phyloP scores from a whole-genome alignment of 2,888 invertebrate genomes.

The Aleiodes leptofemur region DNA sequence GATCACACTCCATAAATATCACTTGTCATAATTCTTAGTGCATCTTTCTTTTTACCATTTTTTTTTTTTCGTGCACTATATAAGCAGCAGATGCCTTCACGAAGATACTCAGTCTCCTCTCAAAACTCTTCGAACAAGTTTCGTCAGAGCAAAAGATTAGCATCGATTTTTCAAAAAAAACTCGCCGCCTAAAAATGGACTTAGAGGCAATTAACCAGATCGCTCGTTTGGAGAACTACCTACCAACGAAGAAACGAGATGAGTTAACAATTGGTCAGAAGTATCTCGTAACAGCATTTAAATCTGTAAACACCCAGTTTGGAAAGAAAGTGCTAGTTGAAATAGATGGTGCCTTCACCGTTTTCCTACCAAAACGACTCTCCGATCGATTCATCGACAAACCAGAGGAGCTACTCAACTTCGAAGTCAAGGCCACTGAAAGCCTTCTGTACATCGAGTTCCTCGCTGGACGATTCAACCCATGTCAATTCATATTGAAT shows the following conservation, averaged over 20 bases:
- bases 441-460: not conserved
- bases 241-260: not conserved
- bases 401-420: not conserved
- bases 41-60: too few species aligned
- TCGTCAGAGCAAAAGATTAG: too few species aligned
- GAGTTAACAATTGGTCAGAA: not conserved
- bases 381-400: not conserved
- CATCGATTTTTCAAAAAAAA: too few species aligned
- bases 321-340: not conserved
- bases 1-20: too few species aligned
- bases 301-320: not conserved
- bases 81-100: too few species aligned
- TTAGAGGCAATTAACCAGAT: not conserved
- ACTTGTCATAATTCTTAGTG: too few species aligned
- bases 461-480: not conserved
- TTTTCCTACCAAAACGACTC: not conserved
- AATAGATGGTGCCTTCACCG: not conserved
- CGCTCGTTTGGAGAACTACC: not conserved
- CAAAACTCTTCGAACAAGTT: too few species aligned
- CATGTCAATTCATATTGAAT: not conserved
- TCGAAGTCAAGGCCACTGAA: not conserved
- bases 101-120: too few species aligned
- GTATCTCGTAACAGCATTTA: not conserved
- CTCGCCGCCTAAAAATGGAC: too few species aligned
- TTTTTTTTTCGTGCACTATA: too few species aligned